Evolutionary conservation across 2,888 invertebrate species (phyloP).

Genomic region (Apotomis turbidana): DNA sequence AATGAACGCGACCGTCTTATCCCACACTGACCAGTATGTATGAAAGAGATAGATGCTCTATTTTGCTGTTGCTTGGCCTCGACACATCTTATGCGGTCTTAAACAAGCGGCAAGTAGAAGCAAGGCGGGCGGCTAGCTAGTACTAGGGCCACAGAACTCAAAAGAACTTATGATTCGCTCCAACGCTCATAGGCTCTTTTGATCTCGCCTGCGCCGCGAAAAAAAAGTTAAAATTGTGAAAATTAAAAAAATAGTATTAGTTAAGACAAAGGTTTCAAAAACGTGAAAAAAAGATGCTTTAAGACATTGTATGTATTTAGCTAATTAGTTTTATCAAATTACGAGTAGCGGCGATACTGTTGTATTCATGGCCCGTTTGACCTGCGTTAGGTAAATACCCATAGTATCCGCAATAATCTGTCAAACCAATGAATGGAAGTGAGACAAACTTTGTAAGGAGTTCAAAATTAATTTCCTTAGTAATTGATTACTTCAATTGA

Average conservation of each 20-base stretch:
- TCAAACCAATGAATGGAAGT: too few species aligned
- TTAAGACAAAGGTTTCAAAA: constrained; percentile 38
- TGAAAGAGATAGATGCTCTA: neutral
- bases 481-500: neutral
- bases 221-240: constrained; percentile 34
- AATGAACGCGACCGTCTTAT: too few species aligned
- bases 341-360: constrained; percentile 24
- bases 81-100: neutral
- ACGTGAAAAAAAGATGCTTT: constrained; percentile 40
- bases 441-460: too few species aligned
- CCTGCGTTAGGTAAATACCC: neutral
- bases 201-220: constrained; percentile 8
- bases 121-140: constrained; percentile 4
- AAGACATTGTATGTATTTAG: constrained; percentile 42
- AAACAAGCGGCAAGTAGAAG: constrained; percentile 13
- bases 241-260: constrained; percentile 32
- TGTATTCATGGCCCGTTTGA: constrained; percentile 21
- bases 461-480: too few species aligned
- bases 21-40: neutral
- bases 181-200: neutral
- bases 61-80: neutral
- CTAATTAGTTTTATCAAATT: constrained; percentile 38
- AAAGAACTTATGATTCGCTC: neutral
- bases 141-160: neutral
- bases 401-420: too few species aligned